A percentile compares a stretch with the other conserved stretches of the same genome.
Evolutionary conservation across 2,797 vertebrate species (phyloP).

Genomic region (Distichodus sexfasciatus): DNA sequence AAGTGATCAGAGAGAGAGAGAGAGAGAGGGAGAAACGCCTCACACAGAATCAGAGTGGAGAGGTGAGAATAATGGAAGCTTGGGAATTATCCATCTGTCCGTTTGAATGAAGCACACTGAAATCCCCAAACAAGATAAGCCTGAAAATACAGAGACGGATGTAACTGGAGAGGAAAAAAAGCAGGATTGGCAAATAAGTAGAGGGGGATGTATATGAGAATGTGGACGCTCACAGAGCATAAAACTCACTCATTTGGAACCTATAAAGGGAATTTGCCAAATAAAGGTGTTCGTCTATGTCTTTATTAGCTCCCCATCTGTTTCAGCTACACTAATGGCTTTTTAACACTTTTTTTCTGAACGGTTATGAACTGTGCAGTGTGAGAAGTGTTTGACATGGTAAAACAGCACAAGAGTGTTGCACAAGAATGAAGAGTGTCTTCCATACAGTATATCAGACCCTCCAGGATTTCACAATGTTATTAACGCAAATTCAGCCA

Average conservation of each 20-base stretch:
- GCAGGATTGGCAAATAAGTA: not conserved
- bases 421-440: not conserved
- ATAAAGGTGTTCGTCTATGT: not conserved
- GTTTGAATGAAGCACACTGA: constrained; percentile 18
- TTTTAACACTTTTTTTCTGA: not conserved
- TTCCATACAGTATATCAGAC: not conserved
- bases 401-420: not conserved
- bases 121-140: constrained; percentile 32
- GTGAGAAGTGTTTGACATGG: not conserved
- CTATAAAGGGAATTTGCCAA: not conserved
- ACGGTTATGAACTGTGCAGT: not conserved
- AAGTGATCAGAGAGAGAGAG: constrained; percentile 17
- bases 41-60: not conserved
- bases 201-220: not conserved
- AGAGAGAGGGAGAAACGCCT: not conserved
- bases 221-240: not conserved
- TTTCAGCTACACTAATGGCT: not conserved
- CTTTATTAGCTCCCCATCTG: not conserved
- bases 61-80: constrained; percentile 13
- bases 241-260: not conserved
- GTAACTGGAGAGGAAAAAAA: constrained; percentile 21
- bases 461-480: too few relatives aligned
- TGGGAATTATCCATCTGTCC: constrained; percentile 44
- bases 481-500: too few relatives aligned
- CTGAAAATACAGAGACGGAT: constrained; percentile 34